phyloP scores from a whole-genome alignment of 2,888 invertebrate species.

The Nomada hirtipes region DNA sequence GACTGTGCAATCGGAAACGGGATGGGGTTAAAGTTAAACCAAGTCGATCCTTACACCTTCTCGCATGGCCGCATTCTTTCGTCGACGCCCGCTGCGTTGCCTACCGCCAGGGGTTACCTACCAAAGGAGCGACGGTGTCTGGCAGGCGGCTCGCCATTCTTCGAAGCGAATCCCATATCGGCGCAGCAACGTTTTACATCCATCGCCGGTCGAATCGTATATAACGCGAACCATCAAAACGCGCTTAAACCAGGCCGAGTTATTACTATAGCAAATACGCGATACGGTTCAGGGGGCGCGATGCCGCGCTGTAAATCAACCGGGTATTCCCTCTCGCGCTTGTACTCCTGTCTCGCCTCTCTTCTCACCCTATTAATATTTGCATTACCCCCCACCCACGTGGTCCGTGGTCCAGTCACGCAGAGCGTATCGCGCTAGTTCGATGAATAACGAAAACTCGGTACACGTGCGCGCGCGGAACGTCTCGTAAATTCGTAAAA shows the following conservation, averaged over 20 bases:
- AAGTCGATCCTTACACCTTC: conserved; percentile 31
- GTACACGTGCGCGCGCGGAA: neutral
- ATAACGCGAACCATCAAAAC: conserved; percentile 52
- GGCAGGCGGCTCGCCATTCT: neutral
- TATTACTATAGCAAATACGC: conserved; percentile 54
- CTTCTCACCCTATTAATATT: conserved; percentile 51
- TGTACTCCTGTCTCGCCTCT: conserved; percentile 1
- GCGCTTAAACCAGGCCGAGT: conserved; percentile 49
- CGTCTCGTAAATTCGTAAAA: neutral
- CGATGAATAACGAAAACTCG: conserved; percentile 12
- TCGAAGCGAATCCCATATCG: conserved; percentile 16
- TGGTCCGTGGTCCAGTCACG: conserved; percentile 14
- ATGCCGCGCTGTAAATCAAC: conserved; percentile 54
- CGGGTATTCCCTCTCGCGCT: conserved; percentile 6
- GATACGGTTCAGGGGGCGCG: conserved; percentile 48
- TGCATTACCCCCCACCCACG: conserved; percentile 36
- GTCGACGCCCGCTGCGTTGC: conserved; percentile 55
- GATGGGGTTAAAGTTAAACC: neutral
- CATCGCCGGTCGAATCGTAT: conserved; percentile 41
- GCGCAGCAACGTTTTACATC: conserved; percentile 33
- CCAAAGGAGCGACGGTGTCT: neutral
- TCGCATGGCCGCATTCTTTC: conserved; percentile 29
- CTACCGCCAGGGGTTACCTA: conserved; percentile 50
- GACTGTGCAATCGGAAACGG: neutral
- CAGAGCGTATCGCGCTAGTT: neutral